A percentile compares a stretch with the other conserved stretches of the same genome.
Conservation (phyloP, 2,888 invertebrate genomes). For the Camptogramma bilineatum region DNA sequence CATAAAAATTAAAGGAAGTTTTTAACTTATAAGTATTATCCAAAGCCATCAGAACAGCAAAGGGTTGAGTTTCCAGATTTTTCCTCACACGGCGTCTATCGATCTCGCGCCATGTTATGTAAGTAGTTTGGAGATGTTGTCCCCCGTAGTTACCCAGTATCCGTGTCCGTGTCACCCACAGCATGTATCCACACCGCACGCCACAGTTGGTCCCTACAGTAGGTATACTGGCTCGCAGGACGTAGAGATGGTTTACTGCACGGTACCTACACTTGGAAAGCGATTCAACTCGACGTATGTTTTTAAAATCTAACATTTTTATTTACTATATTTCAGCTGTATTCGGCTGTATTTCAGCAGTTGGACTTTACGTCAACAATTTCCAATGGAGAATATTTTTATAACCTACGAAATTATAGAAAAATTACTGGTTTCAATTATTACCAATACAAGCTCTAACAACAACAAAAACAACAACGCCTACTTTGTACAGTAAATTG, state of each 20-base stretch:
- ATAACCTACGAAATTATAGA: background rate
- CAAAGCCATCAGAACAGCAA: conserved; percentile 23
- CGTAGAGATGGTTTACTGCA: conserved; percentile 32
- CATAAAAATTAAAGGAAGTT: background rate
- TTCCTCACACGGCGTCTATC: conserved; percentile 28
- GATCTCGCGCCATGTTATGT: conserved; percentile 53
- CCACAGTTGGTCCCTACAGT: conserved; percentile 34
- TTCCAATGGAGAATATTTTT: background rate
- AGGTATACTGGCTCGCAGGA: conserved; percentile 20
- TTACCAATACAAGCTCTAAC: no score
- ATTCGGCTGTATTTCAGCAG: conserved; percentile 3
- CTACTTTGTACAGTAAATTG: background rate
- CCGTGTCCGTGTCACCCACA: conserved; percentile 57
- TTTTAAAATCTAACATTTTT: conserved; percentile 7
- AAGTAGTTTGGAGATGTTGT: conserved; percentile 76
- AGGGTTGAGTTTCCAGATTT: conserved; percentile 29
- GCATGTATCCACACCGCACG: conserved; percentile 60
- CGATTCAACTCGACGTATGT: conserved; percentile 30
- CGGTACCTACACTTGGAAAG: conserved; percentile 33
- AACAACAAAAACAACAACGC: no score
- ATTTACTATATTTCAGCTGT: background rate
- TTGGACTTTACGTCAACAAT: conserved; percentile 13
- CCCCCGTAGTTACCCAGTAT: conserved; percentile 60
- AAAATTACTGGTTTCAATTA: no score
- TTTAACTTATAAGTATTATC: conserved; percentile 21